Conservation (phyloP, 2,888 invertebrate genomes). For the Cephus runcator region DNA sequence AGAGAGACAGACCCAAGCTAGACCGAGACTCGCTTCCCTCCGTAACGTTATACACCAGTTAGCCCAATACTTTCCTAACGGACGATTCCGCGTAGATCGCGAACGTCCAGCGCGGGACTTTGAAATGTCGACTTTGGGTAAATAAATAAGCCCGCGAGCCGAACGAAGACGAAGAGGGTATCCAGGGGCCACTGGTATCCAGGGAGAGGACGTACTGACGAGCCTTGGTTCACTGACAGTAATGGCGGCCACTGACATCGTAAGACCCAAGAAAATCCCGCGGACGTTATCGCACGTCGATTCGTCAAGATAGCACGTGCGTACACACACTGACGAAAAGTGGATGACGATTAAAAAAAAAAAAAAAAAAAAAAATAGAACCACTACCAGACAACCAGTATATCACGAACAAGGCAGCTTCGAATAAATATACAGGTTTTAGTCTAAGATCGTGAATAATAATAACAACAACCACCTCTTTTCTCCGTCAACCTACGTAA, state of each 20-base stretch:
- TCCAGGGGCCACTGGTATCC: background rate
- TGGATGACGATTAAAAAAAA: no score
- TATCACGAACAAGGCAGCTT: background rate
- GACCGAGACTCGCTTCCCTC: background rate
- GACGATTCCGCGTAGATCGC: background rate
- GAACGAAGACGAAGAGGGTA: background rate
- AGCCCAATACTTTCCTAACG: background rate
- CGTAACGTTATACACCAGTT: background rate
- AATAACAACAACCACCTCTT: background rate
- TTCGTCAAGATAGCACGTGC: background rate
- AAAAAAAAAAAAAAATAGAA: no score
- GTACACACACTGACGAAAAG: no score
- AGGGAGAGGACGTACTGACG: background rate
- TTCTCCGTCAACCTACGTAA: background rate
- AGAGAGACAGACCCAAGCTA: background rate
- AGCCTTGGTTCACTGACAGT: background rate
- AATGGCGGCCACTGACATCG: background rate
- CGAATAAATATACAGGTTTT: background rate
- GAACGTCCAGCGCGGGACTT: background rate
- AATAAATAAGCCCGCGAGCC: background rate
- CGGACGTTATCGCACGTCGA: background rate
- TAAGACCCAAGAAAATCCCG: background rate
- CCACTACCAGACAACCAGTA: no score
- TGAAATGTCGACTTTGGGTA: background rate
- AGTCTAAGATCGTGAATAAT: background rate